Conservation (phyloP, 1,140 invertebrate genomes). For the Campoletis sonorensis region DNA sequence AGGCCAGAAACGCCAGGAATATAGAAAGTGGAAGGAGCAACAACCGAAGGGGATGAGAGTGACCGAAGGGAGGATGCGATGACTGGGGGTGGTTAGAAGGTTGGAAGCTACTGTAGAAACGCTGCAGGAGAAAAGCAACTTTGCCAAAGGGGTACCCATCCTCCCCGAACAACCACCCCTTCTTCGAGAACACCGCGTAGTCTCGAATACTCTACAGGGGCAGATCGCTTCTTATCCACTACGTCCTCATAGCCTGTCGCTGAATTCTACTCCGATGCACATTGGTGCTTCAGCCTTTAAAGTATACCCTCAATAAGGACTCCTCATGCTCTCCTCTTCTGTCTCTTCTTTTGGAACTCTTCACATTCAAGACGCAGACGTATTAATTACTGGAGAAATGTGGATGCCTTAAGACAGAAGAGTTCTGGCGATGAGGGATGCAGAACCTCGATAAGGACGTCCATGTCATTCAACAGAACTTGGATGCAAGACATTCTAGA, state of each 20-base stretch:
- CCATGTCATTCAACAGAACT: no score
- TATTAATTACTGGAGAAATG: no score
- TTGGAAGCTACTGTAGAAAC: slow-evolving; percentile 42
- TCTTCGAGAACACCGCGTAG: background rate
- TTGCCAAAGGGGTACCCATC: slow-evolving; percentile 47
- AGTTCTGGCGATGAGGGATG: background rate
- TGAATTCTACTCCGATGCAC: background rate
- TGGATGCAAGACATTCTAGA: no score
- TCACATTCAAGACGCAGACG: background rate
- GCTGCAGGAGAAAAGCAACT: slow-evolving; percentile 43
- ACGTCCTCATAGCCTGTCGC: slow-evolving; percentile 22
- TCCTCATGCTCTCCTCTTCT: background rate
- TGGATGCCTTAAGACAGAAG: background rate
- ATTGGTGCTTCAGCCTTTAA: background rate
- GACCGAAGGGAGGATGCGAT: slow-evolving; percentile 35
- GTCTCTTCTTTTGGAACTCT: background rate
- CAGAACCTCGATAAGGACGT: no score
- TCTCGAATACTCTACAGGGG: background rate
- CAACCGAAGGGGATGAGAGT: slow-evolving; percentile 15
- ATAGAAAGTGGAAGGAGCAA: slow-evolving; percentile 6
- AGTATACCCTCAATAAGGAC: background rate
- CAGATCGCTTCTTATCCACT: background rate
- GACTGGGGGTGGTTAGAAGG: slow-evolving; percentile 49
- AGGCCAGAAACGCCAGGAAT: slow-evolving; percentile 2
- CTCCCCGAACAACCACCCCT: slow-evolving; percentile 1